Percentiles rank a stretch among this genome's conserved stretches.
Evolutionary conservation across 2,797 vertebrate genomes (phyloP).

Genomic region (Buphagus erythrorhynchus): DNA sequence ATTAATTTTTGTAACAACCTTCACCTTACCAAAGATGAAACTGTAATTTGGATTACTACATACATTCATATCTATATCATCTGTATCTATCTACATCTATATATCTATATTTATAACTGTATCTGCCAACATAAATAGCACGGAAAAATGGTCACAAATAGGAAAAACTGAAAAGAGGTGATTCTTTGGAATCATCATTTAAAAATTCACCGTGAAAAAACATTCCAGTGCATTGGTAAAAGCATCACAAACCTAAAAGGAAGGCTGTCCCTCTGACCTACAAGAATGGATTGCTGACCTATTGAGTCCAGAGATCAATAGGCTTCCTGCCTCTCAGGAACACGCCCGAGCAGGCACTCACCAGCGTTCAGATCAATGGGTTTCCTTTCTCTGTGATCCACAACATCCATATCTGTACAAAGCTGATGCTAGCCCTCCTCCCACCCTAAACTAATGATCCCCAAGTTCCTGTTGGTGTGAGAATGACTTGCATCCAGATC

Average conservation of each 20-base stretch:
- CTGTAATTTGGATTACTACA: background rate
- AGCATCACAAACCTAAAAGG: background rate
- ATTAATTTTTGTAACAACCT: background rate
- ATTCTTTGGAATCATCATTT: background rate
- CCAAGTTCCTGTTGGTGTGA: background rate
- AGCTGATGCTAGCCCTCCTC: background rate
- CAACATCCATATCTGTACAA: accelerated
- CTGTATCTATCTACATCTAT: background rate
- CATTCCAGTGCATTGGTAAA: background rate
- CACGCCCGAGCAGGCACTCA: background rate
- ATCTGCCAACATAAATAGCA: background rate
- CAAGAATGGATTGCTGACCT: background rate
- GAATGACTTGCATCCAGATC: background rate
- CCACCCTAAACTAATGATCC: background rate
- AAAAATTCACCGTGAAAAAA: background rate
- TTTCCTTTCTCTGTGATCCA: background rate
- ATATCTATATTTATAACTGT: background rate
- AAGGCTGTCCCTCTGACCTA: background rate
- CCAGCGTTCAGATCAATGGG: background rate
- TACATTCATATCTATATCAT: background rate
- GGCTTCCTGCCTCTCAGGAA: background rate
- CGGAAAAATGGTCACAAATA: background rate
- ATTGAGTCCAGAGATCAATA: background rate
- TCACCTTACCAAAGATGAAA: background rate
- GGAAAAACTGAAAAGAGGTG: background rate